Percentiles rank a stretch among this genome's conserved stretches.
Conservation (phyloP, 2,113 vertebrate species). For the Platycercus adscitus region DNA sequence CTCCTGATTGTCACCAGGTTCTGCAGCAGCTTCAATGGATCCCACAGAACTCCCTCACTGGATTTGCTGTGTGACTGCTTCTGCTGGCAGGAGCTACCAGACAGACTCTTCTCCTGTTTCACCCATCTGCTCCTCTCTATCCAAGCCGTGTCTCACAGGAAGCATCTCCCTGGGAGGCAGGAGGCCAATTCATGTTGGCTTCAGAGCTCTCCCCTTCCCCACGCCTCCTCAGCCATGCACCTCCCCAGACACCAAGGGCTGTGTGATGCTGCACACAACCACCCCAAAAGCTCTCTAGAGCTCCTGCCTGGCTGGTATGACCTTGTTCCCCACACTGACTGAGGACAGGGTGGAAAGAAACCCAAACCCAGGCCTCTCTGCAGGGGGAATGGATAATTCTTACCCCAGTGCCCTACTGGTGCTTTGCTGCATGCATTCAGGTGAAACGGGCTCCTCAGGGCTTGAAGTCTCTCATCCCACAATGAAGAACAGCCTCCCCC, state of each 20-base stretch:
- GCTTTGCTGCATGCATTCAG: neutral
- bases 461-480: neutral
- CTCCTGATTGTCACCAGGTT: neutral
- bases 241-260: neutral
- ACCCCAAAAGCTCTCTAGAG: neutral
- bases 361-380: neutral
- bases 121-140: neutral
- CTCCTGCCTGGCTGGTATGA: neutral
- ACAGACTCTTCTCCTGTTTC: neutral
- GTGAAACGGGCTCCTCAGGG: neutral
- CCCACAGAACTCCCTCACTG: neutral
- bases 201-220: neutral
- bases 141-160: neutral
- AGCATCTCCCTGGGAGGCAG: neutral
- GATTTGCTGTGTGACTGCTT: neutral
- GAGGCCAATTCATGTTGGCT: neutral
- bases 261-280: neutral
- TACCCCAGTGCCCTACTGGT: neutral
- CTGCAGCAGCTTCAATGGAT: neutral
- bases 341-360: neutral
- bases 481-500: neutral
- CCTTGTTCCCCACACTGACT: neutral
- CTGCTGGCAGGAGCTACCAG: neutral
- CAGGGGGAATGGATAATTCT: accelerated
- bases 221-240: neutral